These are phyloP conservation scores for Autographa gamma DNA, from an alignment of 2,888 invertebrate genomes.

Conservation along the genomic window DNA sequence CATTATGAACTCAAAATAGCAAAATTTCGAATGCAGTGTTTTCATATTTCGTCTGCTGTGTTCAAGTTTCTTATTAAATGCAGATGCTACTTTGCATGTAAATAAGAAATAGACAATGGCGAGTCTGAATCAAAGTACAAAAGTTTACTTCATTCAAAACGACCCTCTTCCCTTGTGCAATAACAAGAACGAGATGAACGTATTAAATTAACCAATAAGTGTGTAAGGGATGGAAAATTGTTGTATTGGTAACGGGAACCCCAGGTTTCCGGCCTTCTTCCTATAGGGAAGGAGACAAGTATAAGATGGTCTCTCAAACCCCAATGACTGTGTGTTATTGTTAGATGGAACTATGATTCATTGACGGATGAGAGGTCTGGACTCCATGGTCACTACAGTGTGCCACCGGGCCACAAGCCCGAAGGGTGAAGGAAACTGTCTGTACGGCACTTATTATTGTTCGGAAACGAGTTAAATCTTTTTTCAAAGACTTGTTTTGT, in stretches of 20 bases:
- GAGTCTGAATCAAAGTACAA: slow-evolving; percentile 68
- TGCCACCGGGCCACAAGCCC: slow-evolving; percentile 76
- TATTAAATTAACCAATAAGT: slow-evolving; percentile 31
- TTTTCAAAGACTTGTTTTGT: slow-evolving; percentile 32
- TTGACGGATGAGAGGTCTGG: slow-evolving; percentile 62
- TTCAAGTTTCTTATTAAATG: slow-evolving; percentile 28
- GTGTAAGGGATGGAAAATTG: slow-evolving; percentile 65
- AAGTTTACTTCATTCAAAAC: slow-evolving; percentile 68
- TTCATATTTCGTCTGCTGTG: slow-evolving; percentile 23
- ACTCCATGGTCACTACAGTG: slow-evolving; percentile 67
- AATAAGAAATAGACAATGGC: slow-evolving; percentile 64
- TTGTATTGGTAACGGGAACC: slow-evolving; percentile 76
- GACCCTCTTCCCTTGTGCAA: slow-evolving; percentile 74
- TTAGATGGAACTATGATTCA: slow-evolving; percentile 54
- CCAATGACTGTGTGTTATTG: slow-evolving; percentile 52
- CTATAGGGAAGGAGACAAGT: slow-evolving; percentile 68
- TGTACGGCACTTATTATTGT: slow-evolving; percentile 44
- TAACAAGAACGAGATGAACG: slow-evolving; percentile 66
- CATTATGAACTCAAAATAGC: slow-evolving; percentile 23
- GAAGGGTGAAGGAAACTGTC: slow-evolving; percentile 64
- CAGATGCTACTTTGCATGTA: slow-evolving; percentile 72
- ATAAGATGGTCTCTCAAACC: slow-evolving; percentile 70
- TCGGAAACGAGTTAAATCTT: slow-evolving; percentile 48
- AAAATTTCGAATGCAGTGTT: slow-evolving; percentile 6
- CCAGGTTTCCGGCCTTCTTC: slow-evolving; percentile 80